Percentiles rank a stretch among this genome's conserved stretches.
Evolutionary conservation across 1,140 invertebrate species (phyloP).

Genomic region (Drosophila biarmipes): DNA sequence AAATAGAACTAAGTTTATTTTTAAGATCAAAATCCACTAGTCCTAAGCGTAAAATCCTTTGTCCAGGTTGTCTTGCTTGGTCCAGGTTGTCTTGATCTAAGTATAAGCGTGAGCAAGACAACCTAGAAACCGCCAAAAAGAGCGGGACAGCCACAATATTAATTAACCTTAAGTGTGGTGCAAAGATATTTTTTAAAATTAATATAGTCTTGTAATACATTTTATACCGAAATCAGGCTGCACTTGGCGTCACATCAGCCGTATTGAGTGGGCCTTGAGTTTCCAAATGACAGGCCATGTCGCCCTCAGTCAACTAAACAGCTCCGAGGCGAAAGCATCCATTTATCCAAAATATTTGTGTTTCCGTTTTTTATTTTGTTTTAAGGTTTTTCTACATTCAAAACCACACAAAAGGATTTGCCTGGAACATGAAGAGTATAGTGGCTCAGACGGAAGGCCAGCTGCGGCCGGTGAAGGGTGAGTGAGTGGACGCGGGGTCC

Average conservation of each 20-base stretch:
- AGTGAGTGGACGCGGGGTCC: background rate
- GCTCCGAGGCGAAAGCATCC: constrained; percentile 10
- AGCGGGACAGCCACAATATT: constrained; percentile 3
- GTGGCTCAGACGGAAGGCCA: constrained; percentile 14
- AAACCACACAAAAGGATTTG: constrained; percentile 6
- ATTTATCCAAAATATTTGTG: constrained; percentile 19
- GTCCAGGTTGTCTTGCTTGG: too few species aligned
- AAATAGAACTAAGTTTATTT: background rate
- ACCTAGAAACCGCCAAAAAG: background rate
- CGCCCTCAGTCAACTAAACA: constrained; percentile 7
- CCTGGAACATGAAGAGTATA: constrained; percentile 14
- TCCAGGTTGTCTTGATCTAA: too few species aligned
- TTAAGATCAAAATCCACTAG: background rate
- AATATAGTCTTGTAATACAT: background rate
- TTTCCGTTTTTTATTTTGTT: constrained; percentile 10
- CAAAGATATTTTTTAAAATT: background rate
- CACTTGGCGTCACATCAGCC: too few species aligned
- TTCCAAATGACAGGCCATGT: background rate
- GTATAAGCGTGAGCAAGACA: background rate
- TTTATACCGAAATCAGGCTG: background rate
- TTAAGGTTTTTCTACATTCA: constrained; percentile 23
- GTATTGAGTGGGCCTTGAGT: background rate
- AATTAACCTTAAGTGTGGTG: background rate
- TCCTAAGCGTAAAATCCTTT: background rate
- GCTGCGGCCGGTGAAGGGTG: constrained; percentile 3